Evolutionary conservation across 2,888 invertebrate species (phyloP).

Genomic region (Lacanobia oleracea): DNA sequence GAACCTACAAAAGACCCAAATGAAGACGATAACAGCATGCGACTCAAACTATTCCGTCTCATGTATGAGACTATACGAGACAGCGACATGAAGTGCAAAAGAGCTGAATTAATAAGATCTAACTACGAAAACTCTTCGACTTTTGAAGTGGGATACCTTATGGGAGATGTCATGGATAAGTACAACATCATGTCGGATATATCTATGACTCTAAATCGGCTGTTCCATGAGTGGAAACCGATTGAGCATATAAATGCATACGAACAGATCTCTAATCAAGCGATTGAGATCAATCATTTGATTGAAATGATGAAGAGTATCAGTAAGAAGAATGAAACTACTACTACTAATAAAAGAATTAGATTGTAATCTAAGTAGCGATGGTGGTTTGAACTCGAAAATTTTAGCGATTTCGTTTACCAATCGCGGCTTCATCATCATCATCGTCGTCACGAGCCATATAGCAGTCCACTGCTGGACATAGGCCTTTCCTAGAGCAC

Average conservation of each 20-base stretch:
- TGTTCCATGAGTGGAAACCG: constrained; percentile 79
- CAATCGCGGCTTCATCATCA: no score
- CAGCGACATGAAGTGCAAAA: constrained; percentile 78
- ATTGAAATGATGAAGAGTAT: constrained; percentile 73
- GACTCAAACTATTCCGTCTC: constrained; percentile 79
- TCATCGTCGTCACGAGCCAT: no score
- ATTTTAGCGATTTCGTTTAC: not conserved
- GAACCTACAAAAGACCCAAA: fast-evolving
- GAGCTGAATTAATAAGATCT: constrained; percentile 76
- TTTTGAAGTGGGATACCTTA: constrained; percentile 78
- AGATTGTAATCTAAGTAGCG: not conserved
- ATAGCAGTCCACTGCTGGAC: no score
- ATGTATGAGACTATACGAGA: constrained; percentile 84
- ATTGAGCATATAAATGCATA: constrained; percentile 85
- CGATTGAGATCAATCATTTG: constrained; percentile 77
- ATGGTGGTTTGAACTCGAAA: not conserved
- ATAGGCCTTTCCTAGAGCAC: no score
- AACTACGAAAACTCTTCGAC: constrained; percentile 74
- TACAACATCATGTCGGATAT: constrained; percentile 77
- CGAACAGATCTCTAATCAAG: constrained; percentile 82
- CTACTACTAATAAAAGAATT: not conserved
- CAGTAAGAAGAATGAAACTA: constrained; percentile 40
- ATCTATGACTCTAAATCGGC: constrained; percentile 70
- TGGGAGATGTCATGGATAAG: constrained; percentile 80
- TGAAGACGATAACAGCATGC: constrained; percentile 77